A percentile compares a stretch with the other conserved stretches of the same genome.
Conservation (phyloP, 2,797 vertebrate genomes). For the Poliocrania exsul region DNA sequence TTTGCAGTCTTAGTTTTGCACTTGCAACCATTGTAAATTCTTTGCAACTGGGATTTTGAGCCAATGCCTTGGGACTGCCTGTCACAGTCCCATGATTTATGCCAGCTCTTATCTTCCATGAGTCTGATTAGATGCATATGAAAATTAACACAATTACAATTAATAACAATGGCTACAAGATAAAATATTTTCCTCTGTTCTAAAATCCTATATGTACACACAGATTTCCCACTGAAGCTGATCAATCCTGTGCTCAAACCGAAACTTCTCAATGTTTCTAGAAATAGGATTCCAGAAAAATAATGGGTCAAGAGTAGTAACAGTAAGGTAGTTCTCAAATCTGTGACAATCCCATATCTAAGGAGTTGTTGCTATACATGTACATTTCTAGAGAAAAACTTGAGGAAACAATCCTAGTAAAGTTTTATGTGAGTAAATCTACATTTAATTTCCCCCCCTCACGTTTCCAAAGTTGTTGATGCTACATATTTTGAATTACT, state of each 20-base stretch:
- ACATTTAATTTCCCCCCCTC: background rate
- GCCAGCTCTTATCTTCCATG: background rate
- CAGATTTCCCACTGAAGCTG: background rate
- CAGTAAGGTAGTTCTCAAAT: background rate
- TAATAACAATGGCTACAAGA: background rate
- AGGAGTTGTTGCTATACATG: background rate
- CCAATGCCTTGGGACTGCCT: background rate
- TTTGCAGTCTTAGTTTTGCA: slow-evolving; percentile 54
- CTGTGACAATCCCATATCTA: background rate
- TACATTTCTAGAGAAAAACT: background rate
- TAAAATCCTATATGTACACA: background rate
- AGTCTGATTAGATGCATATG: background rate
- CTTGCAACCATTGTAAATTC: slow-evolving; percentile 53
- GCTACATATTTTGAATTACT: slow-evolving; percentile 54
- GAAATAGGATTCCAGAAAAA: background rate
- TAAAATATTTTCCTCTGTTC: background rate
- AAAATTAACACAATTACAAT: background rate
- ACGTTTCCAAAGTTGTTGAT: slow-evolving; percentile 4
- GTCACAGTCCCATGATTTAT: background rate
- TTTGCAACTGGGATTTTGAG: slow-evolving; percentile 31
- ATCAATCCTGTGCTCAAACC: background rate
- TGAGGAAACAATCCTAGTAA: background rate
- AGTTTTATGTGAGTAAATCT: background rate
- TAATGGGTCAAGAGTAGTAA: background rate
- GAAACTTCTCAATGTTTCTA: background rate